Percentiles rank a stretch among this genome's conserved stretches.
Evolutionary conservation across 2,888 invertebrate species (phyloP).

Genomic region (Chironomus riparius): DNA sequence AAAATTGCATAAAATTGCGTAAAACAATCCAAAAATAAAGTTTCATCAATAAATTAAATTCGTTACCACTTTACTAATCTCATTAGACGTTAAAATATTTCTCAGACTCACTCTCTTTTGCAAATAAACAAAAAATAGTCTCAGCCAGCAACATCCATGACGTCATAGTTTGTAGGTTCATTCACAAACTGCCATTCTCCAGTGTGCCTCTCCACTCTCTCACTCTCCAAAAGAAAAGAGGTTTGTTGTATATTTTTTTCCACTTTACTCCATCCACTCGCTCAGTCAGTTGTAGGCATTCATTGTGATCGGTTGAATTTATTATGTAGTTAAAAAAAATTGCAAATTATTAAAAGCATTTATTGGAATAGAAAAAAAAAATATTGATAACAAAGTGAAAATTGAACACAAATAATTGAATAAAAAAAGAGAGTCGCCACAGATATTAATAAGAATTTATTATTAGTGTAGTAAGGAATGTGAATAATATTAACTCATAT

Average conservation of each 20-base stretch:
- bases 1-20: too few species aligned
- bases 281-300: not conserved
- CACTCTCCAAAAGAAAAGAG: not conserved
- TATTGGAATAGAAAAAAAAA: not conserved
- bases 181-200: not conserved
- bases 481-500: too few species aligned
- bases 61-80: too few species aligned
- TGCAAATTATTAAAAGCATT: not conserved
- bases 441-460: too few species aligned
- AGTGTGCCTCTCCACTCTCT: not conserved
- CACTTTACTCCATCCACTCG: not conserved
- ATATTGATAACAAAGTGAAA: not conserved
- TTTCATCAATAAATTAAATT: too few species aligned
- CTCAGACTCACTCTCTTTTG: not conserved
- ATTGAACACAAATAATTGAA: not conserved
- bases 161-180: constrained; percentile 16
- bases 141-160: not conserved
- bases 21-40: too few species aligned
- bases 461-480: too few species aligned
- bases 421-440: too few species aligned
- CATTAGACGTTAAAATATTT: not conserved
- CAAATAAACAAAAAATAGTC: not conserved
- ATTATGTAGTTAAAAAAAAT: not conserved
- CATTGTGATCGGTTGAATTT: constrained; percentile 10
- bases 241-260: not conserved